Evolutionary conservation across 2,888 invertebrate genomes (phyloP), one percentile per base, ranked within the genome.

Genomic region (Melieria omissa): DNA sequence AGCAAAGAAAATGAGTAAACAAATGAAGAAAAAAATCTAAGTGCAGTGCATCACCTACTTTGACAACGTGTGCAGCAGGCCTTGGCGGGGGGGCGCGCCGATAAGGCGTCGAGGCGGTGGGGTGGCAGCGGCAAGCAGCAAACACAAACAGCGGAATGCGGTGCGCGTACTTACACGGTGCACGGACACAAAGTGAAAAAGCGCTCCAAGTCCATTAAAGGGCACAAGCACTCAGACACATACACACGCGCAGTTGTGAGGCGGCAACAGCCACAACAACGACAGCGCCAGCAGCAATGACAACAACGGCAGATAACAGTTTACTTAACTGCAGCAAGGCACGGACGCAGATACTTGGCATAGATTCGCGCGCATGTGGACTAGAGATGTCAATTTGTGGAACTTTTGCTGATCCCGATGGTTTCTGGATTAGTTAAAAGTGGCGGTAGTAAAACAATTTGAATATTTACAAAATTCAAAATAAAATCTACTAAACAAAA

Each of bases 181-280:
- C 10, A 14, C 12, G 52, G 14, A 52, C 14, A 8, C 9, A 52
- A n/a, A 5, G 9, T 9, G 14, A 12, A 52, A 52, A 52, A 52
- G 14, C 14, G 52, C 52, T 52, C 14, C 14, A 52, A 52, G 52
- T 52, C 52, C 52, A 52, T 52, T 52, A 52, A 52, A 52, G 52
- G 9, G 55, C 55, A n/a, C 45, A 10, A 55, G 45, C 44, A 52
- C 45, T n/a, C 14, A 52, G 0, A 52, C 10, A 52, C 5, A 52
- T 8, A 52, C n/a, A 52, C 52, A 52, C 9, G 49, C 49, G 3
- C 9, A 49, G 49, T 29, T 1, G 29, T 29, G 29, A 29, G 29
- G 29, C 63, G 47, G 14, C 63, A 47, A 47, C 47, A 63, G 16
- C 29, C n/a, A 47, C 44, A 61, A n/a, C 61, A 42, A 44, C 64